Evolutionary conservation across 2,888 invertebrate genomes (phyloP).

Genomic region (Abscondita cerata): DNA sequence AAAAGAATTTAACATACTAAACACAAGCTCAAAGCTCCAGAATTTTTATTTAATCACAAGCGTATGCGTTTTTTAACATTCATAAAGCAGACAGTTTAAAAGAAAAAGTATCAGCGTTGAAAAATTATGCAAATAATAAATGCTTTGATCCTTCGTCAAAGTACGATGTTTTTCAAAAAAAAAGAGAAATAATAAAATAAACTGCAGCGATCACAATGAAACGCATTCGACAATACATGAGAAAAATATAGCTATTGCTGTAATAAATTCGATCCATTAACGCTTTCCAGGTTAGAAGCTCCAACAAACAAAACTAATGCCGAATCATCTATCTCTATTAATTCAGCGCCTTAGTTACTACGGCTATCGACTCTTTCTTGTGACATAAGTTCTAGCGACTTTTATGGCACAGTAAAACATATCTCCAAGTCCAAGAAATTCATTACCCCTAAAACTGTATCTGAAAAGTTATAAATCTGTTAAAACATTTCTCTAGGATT

Average conservation of each 20-base stretch:
- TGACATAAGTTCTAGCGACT: constrained; percentile 41
- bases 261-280: constrained; percentile 48
- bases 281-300: constrained; percentile 42
- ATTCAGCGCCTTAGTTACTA: constrained; percentile 46
- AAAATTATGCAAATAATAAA: too few relatives aligned
- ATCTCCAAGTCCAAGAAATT: constrained; percentile 46
- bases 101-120: too few relatives aligned
- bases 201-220: too few relatives aligned
- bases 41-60: too few relatives aligned
- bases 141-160: too few relatives aligned
- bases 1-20: too few relatives aligned
- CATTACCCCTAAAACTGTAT: constrained; percentile 43
- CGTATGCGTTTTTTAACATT: too few relatives aligned
- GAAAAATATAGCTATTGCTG: constrained; percentile 25
- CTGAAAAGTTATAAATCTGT: constrained; percentile 28
- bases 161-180: background rate
- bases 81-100: too few relatives aligned
- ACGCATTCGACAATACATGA: background rate
- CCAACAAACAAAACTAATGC: constrained; percentile 43
- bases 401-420: constrained; percentile 51
- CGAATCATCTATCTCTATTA: constrained; percentile 48
- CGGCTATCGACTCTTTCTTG: constrained; percentile 39
- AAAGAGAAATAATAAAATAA: background rate
- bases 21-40: too few relatives aligned
- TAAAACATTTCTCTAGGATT: constrained; percentile 19